Evolutionary conservation across 2,113 vertebrate genomes (phyloP).

Genomic region (Himantopus leucocephalus): DNA sequence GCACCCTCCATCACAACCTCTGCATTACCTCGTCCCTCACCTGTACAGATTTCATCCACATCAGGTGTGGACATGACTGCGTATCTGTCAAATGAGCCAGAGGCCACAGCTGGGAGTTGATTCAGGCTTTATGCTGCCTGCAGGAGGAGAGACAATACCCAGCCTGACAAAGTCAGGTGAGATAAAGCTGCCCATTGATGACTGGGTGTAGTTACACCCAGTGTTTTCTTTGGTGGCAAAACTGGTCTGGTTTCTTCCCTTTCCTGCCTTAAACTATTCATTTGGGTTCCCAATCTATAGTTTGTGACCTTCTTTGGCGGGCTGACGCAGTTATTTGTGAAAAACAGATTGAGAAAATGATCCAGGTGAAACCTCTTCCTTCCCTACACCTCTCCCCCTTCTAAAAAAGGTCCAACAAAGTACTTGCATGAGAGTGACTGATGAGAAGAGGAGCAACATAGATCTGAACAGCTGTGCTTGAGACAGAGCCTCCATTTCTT

Average conservation of each 20-base stretch:
- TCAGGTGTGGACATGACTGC: background rate
- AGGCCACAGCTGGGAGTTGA: background rate
- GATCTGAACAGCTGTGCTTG: background rate
- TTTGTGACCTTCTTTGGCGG: background rate
- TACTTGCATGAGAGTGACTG: background rate
- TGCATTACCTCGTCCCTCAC: background rate
- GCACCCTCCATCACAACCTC: accelerated
- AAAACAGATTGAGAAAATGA: background rate
- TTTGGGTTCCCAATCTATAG: background rate
- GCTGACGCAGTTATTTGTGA: background rate
- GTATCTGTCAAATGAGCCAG: background rate
- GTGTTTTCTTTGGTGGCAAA: background rate
- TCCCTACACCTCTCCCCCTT: background rate
- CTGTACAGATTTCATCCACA: background rate
- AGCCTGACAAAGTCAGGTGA: background rate
- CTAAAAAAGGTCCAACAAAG: background rate
- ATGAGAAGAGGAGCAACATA: background rate
- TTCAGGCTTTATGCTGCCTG: background rate
- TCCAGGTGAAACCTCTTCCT: background rate
- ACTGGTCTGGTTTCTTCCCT: slow-evolving; percentile 14
- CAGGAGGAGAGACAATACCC: background rate
- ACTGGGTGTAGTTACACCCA: background rate
- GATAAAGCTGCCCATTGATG: background rate
- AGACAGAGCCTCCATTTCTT: background rate
- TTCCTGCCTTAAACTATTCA: background rate